Percentiles rank a stretch among this genome's conserved stretches.
These are phyloP conservation scores for Piscicola geometra DNA, from an alignment of 2,888 invertebrate species.

Conservation along the genomic window DNA sequence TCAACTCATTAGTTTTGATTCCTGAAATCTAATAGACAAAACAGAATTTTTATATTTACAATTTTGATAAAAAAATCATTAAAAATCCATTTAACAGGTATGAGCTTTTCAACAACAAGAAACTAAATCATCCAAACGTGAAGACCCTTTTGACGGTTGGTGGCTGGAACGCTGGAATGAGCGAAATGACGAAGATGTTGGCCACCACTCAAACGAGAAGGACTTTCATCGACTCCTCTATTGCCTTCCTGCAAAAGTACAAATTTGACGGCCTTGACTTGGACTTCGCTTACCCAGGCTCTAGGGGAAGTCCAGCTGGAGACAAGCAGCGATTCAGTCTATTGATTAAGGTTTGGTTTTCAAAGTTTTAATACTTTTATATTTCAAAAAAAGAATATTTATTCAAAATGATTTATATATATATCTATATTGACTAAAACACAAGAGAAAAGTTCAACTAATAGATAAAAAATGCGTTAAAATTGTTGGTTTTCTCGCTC, in stretches of 20 bases:
- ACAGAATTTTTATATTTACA: neutral
- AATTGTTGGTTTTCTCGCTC: too few relatives aligned
- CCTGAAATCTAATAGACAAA: neutral
- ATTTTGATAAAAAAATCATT: neutral
- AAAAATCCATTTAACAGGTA: conserved; percentile 33
- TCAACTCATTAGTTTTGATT: neutral
- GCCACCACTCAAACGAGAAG: conserved; percentile 40
- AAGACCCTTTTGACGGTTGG: conserved; percentile 40
- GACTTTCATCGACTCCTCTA: conserved; percentile 46
- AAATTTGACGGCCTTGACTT: conserved; percentile 81
- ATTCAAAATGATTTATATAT: neutral
- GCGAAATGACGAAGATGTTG: conserved; percentile 45
- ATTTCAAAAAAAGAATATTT: neutral
- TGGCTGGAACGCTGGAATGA: conserved; percentile 44
- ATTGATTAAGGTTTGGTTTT: conserved; percentile 45
- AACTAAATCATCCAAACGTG: conserved; percentile 23
- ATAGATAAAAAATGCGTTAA: neutral
- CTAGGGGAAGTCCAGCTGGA: conserved; percentile 48
- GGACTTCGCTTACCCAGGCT: conserved; percentile 83
- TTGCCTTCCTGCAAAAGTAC: conserved; percentile 47
- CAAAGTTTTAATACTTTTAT: too few relatives aligned
- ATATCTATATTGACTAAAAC: too few relatives aligned
- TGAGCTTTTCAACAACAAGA: conserved; percentile 33
- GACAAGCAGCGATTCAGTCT: conserved; percentile 47
- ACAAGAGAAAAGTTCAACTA: too few relatives aligned